Evolutionary conservation across 2,888 invertebrate genomes (phyloP).

Genomic region (Philopedon plagiatum): DNA sequence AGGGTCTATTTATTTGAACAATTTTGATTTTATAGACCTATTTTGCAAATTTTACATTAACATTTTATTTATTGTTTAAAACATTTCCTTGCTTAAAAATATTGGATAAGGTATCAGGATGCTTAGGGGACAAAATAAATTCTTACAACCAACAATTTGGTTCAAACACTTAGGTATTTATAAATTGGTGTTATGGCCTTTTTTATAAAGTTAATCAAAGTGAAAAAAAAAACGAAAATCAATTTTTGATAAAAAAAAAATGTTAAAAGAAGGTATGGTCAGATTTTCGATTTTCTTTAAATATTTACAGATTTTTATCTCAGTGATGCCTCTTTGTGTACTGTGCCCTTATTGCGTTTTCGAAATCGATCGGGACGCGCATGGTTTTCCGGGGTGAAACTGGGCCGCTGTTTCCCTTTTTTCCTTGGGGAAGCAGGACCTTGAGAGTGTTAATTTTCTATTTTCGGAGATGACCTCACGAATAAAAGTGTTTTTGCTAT

Average conservation of each 20-base stretch:
- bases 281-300: not conserved
- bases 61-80: too few species aligned
- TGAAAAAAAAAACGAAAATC: not conserved
- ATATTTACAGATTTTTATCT: conserved; percentile 20
- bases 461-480: not conserved
- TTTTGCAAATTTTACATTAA: too few species aligned
- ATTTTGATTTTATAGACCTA: too few species aligned
- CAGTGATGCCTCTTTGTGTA: conserved; percentile 9
- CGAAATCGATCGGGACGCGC: conserved; percentile 32
- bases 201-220: too few species aligned
- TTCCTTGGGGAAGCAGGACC: conserved; percentile 1
- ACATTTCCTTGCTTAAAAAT: too few species aligned
- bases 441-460: not conserved
- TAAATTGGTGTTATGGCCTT: too few species aligned
- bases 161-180: too few species aligned
- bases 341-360: conserved; percentile 11
- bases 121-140: too few species aligned
- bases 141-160: too few species aligned
- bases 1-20: not conserved
- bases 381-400: conserved; percentile 13
- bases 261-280: too few species aligned
- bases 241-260: not conserved
- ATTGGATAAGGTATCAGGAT: too few species aligned
- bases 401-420: conserved; percentile 5
- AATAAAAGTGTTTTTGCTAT: conserved; percentile 3